These are phyloP conservation scores for Epinephelus lanceolatus DNA, from an alignment of 2,113 vertebrate genomes.

Conservation along the genomic window DNA sequence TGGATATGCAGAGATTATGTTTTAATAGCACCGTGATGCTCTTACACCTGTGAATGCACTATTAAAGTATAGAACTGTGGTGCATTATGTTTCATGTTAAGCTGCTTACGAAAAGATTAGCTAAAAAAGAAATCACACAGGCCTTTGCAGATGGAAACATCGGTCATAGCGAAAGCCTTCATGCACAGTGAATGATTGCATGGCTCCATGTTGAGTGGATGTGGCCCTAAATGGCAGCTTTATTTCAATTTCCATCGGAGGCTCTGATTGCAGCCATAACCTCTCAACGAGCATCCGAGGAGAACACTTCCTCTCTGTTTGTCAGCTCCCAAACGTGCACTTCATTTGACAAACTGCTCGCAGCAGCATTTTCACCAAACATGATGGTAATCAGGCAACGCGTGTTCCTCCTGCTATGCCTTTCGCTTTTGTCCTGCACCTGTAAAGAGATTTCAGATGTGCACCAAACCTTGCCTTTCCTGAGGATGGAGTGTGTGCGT, in stretches of 20 bases:
- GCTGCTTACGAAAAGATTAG: constrained; percentile 36
- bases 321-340: constrained; percentile 54
- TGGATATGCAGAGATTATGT: constrained; percentile 37
- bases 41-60: constrained; percentile 31
- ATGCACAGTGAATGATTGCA: constrained; percentile 29
- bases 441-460: constrained; percentile 51
- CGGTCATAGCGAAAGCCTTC: constrained; percentile 26
- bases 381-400: constrained; percentile 39
- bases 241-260: constrained; percentile 66
- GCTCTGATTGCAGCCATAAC: constrained; percentile 65
- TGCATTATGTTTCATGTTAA: constrained; percentile 33
- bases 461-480: constrained; percentile 13
- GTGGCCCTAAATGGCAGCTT: constrained; percentile 48
- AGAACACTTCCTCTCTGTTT: constrained; percentile 38
- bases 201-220: constrained; percentile 9
- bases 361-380: constrained; percentile 55
- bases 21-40: constrained; percentile 34
- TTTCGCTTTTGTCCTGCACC: constrained; percentile 41
- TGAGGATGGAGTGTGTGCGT: constrained; percentile 21
- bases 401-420: constrained; percentile 1
- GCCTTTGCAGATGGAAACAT: constrained; percentile 19
- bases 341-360: constrained; percentile 59
- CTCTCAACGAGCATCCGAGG: constrained; percentile 53
- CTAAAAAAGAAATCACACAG: constrained; percentile 4
- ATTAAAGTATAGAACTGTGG: constrained; percentile 1